Conservation (phyloP, 2,797 vertebrate genomes). For the Sorex maritimensis region DNA sequence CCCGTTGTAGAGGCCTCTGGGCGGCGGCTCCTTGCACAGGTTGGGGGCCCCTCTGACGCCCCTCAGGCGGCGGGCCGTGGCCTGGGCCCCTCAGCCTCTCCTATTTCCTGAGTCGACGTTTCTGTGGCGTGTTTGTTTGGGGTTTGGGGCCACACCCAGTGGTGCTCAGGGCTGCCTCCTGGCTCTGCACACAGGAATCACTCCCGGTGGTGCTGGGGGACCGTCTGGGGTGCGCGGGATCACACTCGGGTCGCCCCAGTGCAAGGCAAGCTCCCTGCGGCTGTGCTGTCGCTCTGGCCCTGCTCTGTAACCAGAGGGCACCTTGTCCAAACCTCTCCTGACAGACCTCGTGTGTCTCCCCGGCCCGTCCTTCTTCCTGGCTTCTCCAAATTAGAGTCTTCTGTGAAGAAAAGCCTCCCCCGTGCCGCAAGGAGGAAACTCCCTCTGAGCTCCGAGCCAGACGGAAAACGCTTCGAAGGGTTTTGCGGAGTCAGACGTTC, state of each 20-base stretch:
- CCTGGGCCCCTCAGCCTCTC: not conserved
- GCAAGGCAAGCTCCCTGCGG: too few species aligned
- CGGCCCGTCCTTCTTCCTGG: not conserved
- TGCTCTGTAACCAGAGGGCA: slow-evolving; percentile 1
- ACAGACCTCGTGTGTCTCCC: not conserved
- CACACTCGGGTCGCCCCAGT: too few species aligned
- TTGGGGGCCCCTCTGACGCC: not conserved
- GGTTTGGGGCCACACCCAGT: too few species aligned
- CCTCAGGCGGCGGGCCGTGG: not conserved
- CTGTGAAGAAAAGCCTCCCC: not conserved
- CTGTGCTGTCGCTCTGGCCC: too few species aligned
- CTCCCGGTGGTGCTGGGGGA: too few species aligned
- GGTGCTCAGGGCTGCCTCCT: too few species aligned
- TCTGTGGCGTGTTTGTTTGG: not conserved
- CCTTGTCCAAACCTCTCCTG: slow-evolving; percentile 20
- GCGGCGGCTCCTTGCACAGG: not conserved
- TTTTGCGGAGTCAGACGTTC: not conserved
- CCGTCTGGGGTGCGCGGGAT: too few species aligned
- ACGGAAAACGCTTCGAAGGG: slow-evolving; percentile 14
- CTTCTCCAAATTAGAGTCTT: slow-evolving; percentile 45
- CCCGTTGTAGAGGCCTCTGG: not conserved
- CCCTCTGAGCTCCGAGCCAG: not conserved
- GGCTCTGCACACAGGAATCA: too few species aligned
- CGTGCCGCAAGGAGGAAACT: not conserved
- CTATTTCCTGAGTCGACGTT: not conserved